Evolutionary conservation across 2,797 vertebrate genomes (phyloP).

Genomic region (Gymnoscopelus braueri): DNA sequence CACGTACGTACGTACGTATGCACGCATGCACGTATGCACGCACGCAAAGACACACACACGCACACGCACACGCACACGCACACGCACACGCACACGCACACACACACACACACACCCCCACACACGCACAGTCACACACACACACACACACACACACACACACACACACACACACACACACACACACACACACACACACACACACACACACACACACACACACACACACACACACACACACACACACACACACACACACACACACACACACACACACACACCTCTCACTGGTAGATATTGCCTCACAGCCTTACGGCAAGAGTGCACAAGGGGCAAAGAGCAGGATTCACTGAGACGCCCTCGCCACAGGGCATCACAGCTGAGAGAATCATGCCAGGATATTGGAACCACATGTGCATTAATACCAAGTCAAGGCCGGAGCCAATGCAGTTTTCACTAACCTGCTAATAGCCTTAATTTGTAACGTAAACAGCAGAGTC

Average conservation of each 20-base stretch:
- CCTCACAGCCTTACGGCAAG: constrained; percentile 15
- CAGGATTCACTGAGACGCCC: constrained; percentile 44
- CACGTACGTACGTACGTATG: constrained; percentile 13
- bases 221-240: constrained; percentile 16
- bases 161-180: constrained; percentile 17
- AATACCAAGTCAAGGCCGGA: constrained; percentile 61
- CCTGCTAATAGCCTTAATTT: constrained; percentile 79
- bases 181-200: constrained; percentile 8
- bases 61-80: constrained; percentile 16
- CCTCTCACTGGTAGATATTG: constrained; percentile 21
- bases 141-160: constrained; percentile 16
- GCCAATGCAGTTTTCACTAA: constrained; percentile 57
- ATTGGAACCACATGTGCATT: constrained; percentile 73
- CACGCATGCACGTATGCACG: constrained; percentile 5
- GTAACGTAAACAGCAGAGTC: constrained; percentile 74
- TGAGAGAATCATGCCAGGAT: constrained; percentile 39
- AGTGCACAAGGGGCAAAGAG: constrained; percentile 39
- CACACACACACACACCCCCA: no score
- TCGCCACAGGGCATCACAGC: constrained; percentile 46
- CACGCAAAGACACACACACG: constrained; percentile 10
- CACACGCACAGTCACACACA: constrained; percentile 7
- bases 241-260: constrained; percentile 11
- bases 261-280: constrained; percentile 15
- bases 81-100: no score
- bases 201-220: constrained; percentile 5